Conservation (phyloP, 2,888 invertebrate genomes). For the Drosophila formosana region DNA sequence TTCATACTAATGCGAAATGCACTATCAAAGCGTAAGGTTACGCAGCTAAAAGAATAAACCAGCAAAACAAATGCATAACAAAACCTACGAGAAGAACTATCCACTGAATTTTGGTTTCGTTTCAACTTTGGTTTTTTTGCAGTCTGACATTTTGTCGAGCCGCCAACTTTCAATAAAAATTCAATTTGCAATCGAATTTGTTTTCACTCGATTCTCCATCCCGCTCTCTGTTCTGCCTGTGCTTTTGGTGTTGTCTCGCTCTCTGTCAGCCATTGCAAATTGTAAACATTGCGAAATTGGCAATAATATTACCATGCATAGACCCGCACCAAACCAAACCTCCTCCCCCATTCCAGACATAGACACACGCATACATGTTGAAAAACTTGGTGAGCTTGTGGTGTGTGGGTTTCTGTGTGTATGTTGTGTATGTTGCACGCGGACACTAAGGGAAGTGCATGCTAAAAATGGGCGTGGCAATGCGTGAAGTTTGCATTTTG, state of each 20-base stretch:
- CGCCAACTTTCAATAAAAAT: conserved; percentile 76
- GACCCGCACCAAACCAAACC: background rate
- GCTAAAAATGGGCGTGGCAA: conserved; percentile 21
- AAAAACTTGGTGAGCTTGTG: conserved; percentile 9
- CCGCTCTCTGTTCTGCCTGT: background rate
- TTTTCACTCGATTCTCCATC: conserved; percentile 53
- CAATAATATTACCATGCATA: conserved; percentile 63
- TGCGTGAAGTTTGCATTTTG: conserved; percentile 20
- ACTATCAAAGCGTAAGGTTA: conserved; percentile 18
- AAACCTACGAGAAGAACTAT: conserved; percentile 31
- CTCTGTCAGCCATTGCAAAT: conserved; percentile 57
- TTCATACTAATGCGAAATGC: conserved; percentile 50
- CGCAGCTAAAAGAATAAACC: conserved; percentile 33
- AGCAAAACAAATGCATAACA: conserved; percentile 46
- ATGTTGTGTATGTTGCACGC: conserved; percentile 9
- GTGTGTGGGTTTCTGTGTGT: conserved; percentile 5
- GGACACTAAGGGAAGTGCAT: conserved; percentile 12
- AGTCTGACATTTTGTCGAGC: conserved; percentile 36
- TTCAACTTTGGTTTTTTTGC: conserved; percentile 1
- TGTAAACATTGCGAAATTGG: conserved; percentile 73
- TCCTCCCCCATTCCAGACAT: background rate
- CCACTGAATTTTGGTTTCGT: conserved; percentile 2
- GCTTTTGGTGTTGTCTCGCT: conserved; percentile 8
- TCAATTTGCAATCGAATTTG: conserved; percentile 79
- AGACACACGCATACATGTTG: background rate